These are phyloP conservation scores for Numenius arquata DNA, from an alignment of 2,113 vertebrate species.

Conservation along the genomic window DNA sequence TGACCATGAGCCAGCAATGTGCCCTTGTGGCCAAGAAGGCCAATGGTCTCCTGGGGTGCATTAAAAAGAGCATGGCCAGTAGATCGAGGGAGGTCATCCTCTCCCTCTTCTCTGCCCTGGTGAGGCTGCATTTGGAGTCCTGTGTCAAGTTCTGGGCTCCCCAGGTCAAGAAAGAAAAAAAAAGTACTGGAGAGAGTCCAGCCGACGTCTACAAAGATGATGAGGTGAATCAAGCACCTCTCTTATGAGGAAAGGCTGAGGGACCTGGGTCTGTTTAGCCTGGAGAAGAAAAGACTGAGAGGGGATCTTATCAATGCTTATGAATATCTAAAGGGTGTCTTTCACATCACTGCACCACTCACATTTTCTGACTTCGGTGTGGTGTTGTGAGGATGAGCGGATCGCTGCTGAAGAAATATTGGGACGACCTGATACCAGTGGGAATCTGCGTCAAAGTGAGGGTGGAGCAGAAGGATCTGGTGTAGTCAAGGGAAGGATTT, in stretches of 20 bases:
- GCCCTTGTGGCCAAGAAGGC: not conserved
- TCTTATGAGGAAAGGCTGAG: not conserved
- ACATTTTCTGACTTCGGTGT: not conserved
- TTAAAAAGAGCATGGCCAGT: not conserved
- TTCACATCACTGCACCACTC: not conserved
- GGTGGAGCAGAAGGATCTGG: not conserved
- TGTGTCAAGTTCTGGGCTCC: not conserved
- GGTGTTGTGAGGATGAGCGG: not conserved
- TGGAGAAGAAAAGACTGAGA: not conserved
- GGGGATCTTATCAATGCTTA: not conserved
- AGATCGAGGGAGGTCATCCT: too few relatives aligned
- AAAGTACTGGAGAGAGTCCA: not conserved
- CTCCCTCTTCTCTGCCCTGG: not conserved
- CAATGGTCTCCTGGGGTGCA: not conserved
- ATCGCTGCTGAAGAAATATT: not conserved
- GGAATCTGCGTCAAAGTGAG: accelerated
- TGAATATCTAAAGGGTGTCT: not conserved
- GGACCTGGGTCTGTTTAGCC: not conserved
- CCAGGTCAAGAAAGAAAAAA: not conserved
- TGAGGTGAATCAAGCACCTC: too few relatives aligned
- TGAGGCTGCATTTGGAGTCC: not conserved
- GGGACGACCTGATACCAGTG: too few relatives aligned
- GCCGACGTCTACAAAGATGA: too few relatives aligned
- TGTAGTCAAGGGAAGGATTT: not conserved
- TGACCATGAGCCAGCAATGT: too few relatives aligned